Percentiles rank a stretch among this genome's conserved stretches.
Conservation (phyloP, 2,113 vertebrate genomes). For the Rhabdornis inornatus region DNA sequence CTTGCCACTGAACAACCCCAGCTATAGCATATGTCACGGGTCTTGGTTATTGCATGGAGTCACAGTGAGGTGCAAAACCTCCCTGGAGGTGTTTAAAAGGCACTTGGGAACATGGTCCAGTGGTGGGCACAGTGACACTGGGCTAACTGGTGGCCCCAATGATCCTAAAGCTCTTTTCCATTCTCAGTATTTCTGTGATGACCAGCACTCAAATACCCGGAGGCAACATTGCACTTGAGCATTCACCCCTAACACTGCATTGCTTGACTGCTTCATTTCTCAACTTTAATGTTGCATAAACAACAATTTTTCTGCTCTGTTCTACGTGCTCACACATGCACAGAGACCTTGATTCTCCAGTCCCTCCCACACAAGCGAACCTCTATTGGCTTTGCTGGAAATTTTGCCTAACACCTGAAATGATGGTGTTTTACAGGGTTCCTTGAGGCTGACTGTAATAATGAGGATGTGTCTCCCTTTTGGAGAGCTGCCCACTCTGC, state of each 20-base stretch:
- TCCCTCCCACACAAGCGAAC: slow-evolving; percentile 7
- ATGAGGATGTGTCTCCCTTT: neutral
- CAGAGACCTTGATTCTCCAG: neutral
- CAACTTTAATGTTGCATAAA: slow-evolving; percentile 30
- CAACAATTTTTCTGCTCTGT: neutral
- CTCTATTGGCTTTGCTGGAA: neutral
- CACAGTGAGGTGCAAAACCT: neutral
- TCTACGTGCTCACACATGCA: slow-evolving; percentile 13
- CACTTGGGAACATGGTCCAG: neutral
- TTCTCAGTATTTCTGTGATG: neutral
- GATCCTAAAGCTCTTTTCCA: neutral
- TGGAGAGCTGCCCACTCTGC: neutral
- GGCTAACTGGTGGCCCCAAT: neutral
- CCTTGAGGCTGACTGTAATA: neutral
- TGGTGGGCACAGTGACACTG: neutral
- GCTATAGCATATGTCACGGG: fast-evolving
- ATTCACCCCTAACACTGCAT: neutral
- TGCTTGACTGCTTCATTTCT: slow-evolving; percentile 34
- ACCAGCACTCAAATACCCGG: neutral
- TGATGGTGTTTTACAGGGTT: neutral
- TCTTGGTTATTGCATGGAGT: neutral
- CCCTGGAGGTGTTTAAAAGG: neutral
- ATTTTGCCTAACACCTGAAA: neutral
- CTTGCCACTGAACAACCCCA: neutral
- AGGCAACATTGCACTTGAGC: neutral